Base-by-base conservation (phyloP, 2,888 invertebrate genomes). In the Eupithecia abbreviata region DNA sequence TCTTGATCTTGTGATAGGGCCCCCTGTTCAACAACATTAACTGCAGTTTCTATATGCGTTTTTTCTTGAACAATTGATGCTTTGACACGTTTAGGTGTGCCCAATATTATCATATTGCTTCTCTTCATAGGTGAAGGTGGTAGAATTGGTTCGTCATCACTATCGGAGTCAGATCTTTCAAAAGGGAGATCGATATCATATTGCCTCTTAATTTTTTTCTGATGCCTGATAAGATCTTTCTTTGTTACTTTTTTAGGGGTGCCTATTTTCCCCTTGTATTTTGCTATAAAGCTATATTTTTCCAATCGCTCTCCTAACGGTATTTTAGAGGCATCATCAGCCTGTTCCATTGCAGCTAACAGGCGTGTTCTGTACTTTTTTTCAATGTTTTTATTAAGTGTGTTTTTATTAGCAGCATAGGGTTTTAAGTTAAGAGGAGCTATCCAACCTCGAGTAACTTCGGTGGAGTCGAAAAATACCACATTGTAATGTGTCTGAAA, bases 401-500 rank as follows among this genome's bases (percentile, higher is more conserved):
- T 55, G 0, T 85, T 87, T 83, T 89, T 91, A 73, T 88, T 86
- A 2, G 84, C 49, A 2, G 77, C 74, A 81, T 90, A 96, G 0
- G 95, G 90, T 70, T 90, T 90, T 2, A 96, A 75, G 30, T 91
- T 84, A 3, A 86, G 83, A 1, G 91, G 88, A 43, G 87, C 72
- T 3, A 96, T 81, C 96, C 96, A 96, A 0, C 93, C 91, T 79
- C 94, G 86, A 43, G 94, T 90, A 1, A 91, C 92, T 12, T 92
- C 89, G 18, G 81, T 75, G 0, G 88, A 83, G 78, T 96, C 94
- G 76, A 96, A 95, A 83, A 96, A 96, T 12, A 92, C 93, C 2
- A 96, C 95, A 82, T 96, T 93, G 84, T 96, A 96, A 79, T 92
- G 90, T 0, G 92, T 94, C 96, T 96, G 90, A 18, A 92, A 58